Evolutionary conservation across 2,888 invertebrate genomes (phyloP).

Genomic region (Eristalis arbustorum): DNA sequence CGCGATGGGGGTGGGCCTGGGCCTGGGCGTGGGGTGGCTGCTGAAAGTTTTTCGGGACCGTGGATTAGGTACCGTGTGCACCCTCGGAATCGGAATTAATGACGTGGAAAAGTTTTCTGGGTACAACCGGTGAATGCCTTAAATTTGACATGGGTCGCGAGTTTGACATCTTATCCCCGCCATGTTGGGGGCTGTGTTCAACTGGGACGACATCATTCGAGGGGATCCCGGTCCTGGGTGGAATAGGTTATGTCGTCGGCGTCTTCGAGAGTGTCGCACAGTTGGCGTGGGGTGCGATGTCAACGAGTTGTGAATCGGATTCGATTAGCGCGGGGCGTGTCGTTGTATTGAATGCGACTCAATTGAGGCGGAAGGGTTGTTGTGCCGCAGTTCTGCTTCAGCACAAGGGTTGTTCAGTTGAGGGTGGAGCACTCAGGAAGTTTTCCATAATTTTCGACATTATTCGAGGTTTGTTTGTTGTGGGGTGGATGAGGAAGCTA

Average conservation of each 20-base stretch:
- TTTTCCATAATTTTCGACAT: not conserved
- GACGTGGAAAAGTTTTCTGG: conserved; percentile 66
- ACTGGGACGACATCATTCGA: conserved; percentile 32
- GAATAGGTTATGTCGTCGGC: not conserved
- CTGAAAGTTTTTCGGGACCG: conserved; percentile 26
- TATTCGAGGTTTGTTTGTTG: not conserved
- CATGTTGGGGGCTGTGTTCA: conserved; percentile 21
- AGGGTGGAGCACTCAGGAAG: not conserved
- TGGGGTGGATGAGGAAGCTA: not conserved
- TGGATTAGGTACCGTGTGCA: conserved; percentile 20
- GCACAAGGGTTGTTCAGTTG: not conserved
- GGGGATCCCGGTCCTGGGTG: not conserved
- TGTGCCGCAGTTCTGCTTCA: not conserved
- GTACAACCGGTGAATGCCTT: conserved; percentile 67
- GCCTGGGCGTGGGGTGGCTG: conserved; percentile 4
- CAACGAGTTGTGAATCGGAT: conserved; percentile 11
- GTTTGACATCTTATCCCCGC: conserved; percentile 58
- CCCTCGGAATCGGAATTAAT: conserved; percentile 59
- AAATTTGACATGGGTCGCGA: conserved; percentile 69
- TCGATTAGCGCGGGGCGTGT: conserved; percentile 28
- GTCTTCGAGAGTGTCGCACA: not conserved
- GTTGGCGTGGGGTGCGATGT: not conserved
- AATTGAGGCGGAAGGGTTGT: not conserved
- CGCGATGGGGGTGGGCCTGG: not conserved
- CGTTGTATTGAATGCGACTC: not conserved